Evolutionary conservation across 1,140 invertebrate genomes (phyloP).

Genomic region (Drosophila jambulina): DNA sequence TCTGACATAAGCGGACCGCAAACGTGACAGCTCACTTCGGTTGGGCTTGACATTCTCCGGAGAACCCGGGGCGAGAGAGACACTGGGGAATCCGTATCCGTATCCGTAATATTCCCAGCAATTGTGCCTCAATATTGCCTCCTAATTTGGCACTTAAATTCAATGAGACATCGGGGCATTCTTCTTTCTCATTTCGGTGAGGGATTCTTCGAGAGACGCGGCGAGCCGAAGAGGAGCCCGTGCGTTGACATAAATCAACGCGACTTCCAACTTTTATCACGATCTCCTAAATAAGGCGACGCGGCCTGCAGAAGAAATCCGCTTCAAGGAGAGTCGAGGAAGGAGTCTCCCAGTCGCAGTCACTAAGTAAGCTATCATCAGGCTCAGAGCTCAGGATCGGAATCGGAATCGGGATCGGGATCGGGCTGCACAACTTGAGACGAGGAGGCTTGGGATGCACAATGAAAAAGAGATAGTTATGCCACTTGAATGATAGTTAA

Average conservation of each 20-base stretch:
- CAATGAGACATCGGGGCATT: slow-evolving; percentile 26
- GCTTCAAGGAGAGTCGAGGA: slow-evolving; percentile 64
- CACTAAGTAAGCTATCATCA: slow-evolving; percentile 85
- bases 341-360: slow-evolving; percentile 50
- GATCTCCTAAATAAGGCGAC: slow-evolving; percentile 85
- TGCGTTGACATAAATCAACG: slow-evolving; percentile 85
- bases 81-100: background rate
- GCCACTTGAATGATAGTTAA: background rate
- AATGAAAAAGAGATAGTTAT: background rate
- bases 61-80: slow-evolving; percentile 6
- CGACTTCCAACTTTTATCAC: slow-evolving; percentile 85
- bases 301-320: slow-evolving; percentile 72
- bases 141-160: slow-evolving; percentile 81
- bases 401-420: slow-evolving; percentile 30
- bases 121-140: slow-evolving; percentile 75
- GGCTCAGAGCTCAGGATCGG: slow-evolving; percentile 43
- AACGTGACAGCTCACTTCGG: slow-evolving; percentile 83
- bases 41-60: slow-evolving; percentile 59
- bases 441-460: slow-evolving; percentile 16
- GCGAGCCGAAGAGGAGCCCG: slow-evolving; percentile 12
- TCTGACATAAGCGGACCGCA: slow-evolving; percentile 82
- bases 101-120: slow-evolving; percentile 31
- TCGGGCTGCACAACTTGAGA: slow-evolving; percentile 34
- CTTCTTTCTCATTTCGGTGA: slow-evolving; percentile 14
- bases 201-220: slow-evolving; percentile 18